Percentiles rank a stretch among this genome's conserved stretches.
Evolutionary conservation across 2,888 invertebrate genomes (phyloP).

Genomic region (Thera britannica): DNA sequence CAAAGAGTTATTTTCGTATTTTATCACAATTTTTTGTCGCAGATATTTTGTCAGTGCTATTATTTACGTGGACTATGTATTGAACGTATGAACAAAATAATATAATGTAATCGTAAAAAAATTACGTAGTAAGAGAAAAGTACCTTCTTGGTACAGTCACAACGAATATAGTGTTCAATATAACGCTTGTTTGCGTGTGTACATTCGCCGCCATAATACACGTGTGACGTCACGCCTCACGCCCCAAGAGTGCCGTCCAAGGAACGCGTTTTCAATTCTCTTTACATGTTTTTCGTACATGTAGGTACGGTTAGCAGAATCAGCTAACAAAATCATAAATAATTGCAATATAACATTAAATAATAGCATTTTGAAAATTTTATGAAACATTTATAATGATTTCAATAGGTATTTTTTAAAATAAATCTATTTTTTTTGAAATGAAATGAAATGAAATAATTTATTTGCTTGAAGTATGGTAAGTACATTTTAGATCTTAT

Average conservation of each 20-base stretch:
- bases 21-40: too few relatives aligned
- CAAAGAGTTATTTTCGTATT: too few relatives aligned
- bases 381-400: too few relatives aligned
- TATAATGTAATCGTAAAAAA: not conserved
- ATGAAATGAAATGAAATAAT: too few relatives aligned
- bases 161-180: not conserved
- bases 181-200: not conserved
- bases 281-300: constrained; percentile 36
- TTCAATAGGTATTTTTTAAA: too few relatives aligned
- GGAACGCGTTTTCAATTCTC: constrained; percentile 42
- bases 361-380: too few relatives aligned
- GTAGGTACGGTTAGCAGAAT: constrained; percentile 31
- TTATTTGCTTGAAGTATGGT: too few relatives aligned
- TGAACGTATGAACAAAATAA: not conserved
- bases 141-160: not conserved
- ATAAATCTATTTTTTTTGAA: too few relatives aligned
- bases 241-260: constrained; percentile 30
- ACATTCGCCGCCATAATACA: constrained; percentile 17
- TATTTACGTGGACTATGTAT: too few relatives aligned
- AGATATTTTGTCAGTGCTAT: too few relatives aligned
- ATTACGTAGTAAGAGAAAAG: not conserved
- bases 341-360: too few relatives aligned
- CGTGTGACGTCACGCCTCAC: constrained; percentile 28
- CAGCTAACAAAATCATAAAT: not conserved
- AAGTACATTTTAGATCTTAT: too few relatives aligned